Conservation (phyloP, 2,113 vertebrate species). For the Blennius ocellaris region DNA sequence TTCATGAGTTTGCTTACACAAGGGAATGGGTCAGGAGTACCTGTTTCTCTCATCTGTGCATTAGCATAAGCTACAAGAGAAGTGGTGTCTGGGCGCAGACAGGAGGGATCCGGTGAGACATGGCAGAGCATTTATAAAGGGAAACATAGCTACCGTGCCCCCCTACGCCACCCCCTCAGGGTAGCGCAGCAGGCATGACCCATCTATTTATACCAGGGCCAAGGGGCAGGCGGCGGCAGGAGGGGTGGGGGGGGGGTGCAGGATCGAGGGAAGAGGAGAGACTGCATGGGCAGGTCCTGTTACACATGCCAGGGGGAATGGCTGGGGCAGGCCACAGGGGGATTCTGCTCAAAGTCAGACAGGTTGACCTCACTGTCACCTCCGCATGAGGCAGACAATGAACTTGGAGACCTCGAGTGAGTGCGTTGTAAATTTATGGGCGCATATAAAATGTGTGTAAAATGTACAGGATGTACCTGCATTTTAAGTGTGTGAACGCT, state of each 20-base stretch:
- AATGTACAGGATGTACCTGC: slow-evolving; percentile 5
- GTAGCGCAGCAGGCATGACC: slow-evolving; percentile 68
- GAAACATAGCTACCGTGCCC: slow-evolving; percentile 53
- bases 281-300: slow-evolving; percentile 77
- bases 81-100: slow-evolving; percentile 48
- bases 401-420: slow-evolving; percentile 68
- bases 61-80: neutral
- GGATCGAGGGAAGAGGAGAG: slow-evolving; percentile 41
- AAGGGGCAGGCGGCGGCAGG: slow-evolving; percentile 54
- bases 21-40: neutral
- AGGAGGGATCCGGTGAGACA: slow-evolving; percentile 69
- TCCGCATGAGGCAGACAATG: slow-evolving; percentile 82
- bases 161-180: slow-evolving; percentile 42
- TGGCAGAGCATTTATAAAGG: slow-evolving; percentile 58
- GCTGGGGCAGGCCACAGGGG: slow-evolving; percentile 74
- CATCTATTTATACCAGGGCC: slow-evolving; percentile 82
- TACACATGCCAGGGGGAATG: slow-evolving; percentile 80
- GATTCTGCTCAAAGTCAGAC: slow-evolving; percentile 91
- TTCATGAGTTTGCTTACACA: neutral
- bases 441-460: slow-evolving; percentile 6
- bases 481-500: neutral
- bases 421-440: slow-evolving; percentile 23
- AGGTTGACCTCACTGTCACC: slow-evolving; percentile 90
- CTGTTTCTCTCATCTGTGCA: neutral
- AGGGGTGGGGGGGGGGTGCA: neutral